Percentiles rank a stretch among this genome's conserved stretches.
Evolutionary conservation across 2,113 vertebrate genomes (phyloP).

Genomic region (Sorex araneus): DNA sequence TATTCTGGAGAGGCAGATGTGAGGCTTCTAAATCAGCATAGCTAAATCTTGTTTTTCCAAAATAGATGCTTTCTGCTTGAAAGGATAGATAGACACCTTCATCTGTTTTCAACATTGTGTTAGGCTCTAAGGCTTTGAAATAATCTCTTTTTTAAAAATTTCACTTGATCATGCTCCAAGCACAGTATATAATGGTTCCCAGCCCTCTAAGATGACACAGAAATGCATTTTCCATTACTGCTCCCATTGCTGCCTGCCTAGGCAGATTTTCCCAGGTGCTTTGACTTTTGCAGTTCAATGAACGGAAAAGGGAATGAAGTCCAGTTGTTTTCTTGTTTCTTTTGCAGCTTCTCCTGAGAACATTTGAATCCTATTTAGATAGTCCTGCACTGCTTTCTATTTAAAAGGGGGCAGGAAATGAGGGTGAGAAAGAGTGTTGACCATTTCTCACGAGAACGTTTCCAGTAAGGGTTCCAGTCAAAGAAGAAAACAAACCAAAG

Average conservation of each 20-base stretch:
- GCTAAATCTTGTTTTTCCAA: conserved; percentile 29
- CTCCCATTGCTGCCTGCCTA: conserved; percentile 31
- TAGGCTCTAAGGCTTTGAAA: conserved; percentile 52
- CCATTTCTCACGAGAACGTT: conserved; percentile 13
- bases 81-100: conserved; percentile 6
- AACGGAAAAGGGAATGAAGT: conserved; percentile 39
- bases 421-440: conserved; percentile 27
- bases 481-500: conserved; percentile 50
- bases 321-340: conserved; percentile 33
- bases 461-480: conserved; percentile 36
- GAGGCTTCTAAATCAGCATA: not conserved
- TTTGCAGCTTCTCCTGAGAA: conserved; percentile 60
- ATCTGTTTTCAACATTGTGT: conserved; percentile 58
- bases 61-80: conserved; percentile 34
- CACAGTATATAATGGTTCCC: conserved; percentile 51
- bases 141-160: conserved; percentile 62
- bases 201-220: not conserved
- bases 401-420: conserved; percentile 43
- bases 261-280: conserved; percentile 53
- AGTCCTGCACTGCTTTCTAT: not conserved
- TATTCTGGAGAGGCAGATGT: not conserved
- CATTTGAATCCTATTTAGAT: conserved; percentile 47
- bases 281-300: conserved; percentile 46
- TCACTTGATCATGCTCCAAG: conserved; percentile 22
- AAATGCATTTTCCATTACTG: conserved; percentile 63